Base-by-base conservation (phyloP, 1,140 invertebrate species). In the Diorhabda elongata region DNA sequence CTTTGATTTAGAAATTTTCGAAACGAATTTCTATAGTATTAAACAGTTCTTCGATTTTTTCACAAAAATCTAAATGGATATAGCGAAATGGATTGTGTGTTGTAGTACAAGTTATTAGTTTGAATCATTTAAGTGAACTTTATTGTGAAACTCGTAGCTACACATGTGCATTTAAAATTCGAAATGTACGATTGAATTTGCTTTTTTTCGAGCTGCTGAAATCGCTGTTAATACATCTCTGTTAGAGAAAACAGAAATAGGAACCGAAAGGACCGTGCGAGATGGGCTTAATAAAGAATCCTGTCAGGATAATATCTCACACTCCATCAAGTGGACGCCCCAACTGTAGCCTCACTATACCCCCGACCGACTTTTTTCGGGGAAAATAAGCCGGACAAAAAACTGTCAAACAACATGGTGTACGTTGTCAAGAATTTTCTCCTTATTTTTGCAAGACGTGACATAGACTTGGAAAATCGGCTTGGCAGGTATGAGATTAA, bases 241-340 rank as follows among this genome's bases (percentile, higher is more conserved):
- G 26, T 26, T 26, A 26, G 26, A 26, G 26, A n/a, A 42, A 65
- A 65, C 64, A 9, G 52, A 65, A 65, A 58, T 65, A 62, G 47
- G 70, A 61, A 68, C 41, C 62, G 70, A 68, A 62, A 59, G 11
- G 62, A 71, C 63, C 70, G 64, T 68, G 70, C 70, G 66, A 64
- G 66, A 71, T 68, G 59, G 67, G 67, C 65, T 70, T 72, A 72
- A 72, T 72, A 72, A 72, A 72, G 71, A 69, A 72, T 69, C 61
- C 71, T 72, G 71, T 72, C 71, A 72, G 68, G 68, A 67, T 62
- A 69, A 72, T 72, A 72, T 72, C 68, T 72, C 68, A 69, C 68
- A 72, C 71, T 69, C 71, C 68, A 70, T 72, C 71, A 72, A 63
- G 44, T 61, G 67, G 59, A 69, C 63, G 65, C 60, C 58, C 52